These are phyloP conservation scores for Hypomecis punctinalis DNA, from an alignment of 2,888 invertebrate species.

Conservation along the genomic window DNA sequence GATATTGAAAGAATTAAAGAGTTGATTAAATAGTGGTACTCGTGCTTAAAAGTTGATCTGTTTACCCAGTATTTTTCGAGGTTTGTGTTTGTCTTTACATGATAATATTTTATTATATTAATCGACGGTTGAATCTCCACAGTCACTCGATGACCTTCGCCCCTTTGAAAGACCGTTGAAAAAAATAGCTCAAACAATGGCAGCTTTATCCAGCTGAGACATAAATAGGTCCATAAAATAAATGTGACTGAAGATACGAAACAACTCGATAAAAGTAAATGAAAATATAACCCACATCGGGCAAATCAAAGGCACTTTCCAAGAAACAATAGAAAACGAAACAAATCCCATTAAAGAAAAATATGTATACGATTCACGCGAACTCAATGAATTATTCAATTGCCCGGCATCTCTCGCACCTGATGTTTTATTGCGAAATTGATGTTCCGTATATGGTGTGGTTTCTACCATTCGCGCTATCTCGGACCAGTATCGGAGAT, in stretches of 20 bases:
- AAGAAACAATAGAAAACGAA: constrained; percentile 37
- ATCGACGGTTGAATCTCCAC: too few species aligned
- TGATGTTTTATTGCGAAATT: constrained; percentile 53
- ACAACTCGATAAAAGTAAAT: neutral
- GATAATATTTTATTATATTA: too few species aligned
- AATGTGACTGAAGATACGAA: neutral
- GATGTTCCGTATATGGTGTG: constrained; percentile 48
- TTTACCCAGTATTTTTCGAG: too few species aligned
- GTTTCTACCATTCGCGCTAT: constrained; percentile 38
- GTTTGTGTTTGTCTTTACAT: too few species aligned
- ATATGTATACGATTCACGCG: constrained; percentile 54
- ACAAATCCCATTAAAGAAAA: constrained; percentile 38
- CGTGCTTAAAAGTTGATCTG: too few species aligned
- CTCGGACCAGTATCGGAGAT: constrained; percentile 38
- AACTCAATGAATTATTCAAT: constrained; percentile 65
- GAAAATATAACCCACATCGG: neutral
- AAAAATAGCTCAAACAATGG: too few species aligned
- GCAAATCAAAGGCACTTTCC: constrained; percentile 25
- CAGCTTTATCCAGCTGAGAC: too few species aligned
- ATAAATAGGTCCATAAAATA: too few species aligned
- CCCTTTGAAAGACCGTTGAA: too few species aligned
- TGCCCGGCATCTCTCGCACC: constrained; percentile 49
- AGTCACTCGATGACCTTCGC: too few species aligned
- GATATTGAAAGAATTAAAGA: too few species aligned
- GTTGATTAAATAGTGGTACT: too few species aligned